Evolutionary conservation across 2,797 vertebrate species (phyloP).

Genomic region (Chromobotia macracanthus): DNA sequence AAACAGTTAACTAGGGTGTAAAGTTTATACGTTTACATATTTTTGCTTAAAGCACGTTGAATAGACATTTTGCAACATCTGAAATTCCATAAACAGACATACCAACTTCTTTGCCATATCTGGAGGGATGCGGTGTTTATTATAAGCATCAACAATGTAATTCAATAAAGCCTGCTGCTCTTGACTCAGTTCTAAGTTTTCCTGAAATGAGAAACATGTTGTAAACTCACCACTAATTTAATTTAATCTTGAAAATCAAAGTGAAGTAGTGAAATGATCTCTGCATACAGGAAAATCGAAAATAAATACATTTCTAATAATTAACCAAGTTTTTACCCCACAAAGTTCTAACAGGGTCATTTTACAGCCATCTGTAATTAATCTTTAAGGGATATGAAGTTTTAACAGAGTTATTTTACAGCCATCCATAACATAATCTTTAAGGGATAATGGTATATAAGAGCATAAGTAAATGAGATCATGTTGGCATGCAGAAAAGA

Average conservation of each 20-base stretch:
- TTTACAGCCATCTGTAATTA: too few species aligned
- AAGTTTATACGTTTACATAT: neutral
- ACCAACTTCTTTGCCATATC: slow-evolving; percentile 94
- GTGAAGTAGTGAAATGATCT: neutral
- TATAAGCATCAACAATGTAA: slow-evolving; percentile 89
- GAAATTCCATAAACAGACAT: slow-evolving; percentile 56
- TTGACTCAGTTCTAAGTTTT: slow-evolving; percentile 87
- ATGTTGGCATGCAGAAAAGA: neutral
- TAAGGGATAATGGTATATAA: slow-evolving; percentile 3
- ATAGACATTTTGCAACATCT: neutral
- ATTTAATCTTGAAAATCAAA: neutral
- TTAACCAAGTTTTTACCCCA: neutral
- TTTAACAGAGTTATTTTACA: slow-evolving; percentile 28
- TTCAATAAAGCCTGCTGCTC: slow-evolving; percentile 86
- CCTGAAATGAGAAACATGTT: slow-evolving; percentile 77
- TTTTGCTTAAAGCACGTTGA: too few species aligned
- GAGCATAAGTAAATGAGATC: neutral
- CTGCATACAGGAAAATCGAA: neutral
- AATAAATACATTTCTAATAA: neutral
- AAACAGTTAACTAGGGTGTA: neutral
- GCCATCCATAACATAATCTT: neutral
- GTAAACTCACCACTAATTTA: neutral
- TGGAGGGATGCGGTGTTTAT: slow-evolving; percentile 90
- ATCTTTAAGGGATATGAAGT: too few species aligned
- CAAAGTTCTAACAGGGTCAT: neutral